phyloP scores from a whole-genome alignment of 2,113 vertebrate genomes.

The Sardina pilchardus region DNA sequence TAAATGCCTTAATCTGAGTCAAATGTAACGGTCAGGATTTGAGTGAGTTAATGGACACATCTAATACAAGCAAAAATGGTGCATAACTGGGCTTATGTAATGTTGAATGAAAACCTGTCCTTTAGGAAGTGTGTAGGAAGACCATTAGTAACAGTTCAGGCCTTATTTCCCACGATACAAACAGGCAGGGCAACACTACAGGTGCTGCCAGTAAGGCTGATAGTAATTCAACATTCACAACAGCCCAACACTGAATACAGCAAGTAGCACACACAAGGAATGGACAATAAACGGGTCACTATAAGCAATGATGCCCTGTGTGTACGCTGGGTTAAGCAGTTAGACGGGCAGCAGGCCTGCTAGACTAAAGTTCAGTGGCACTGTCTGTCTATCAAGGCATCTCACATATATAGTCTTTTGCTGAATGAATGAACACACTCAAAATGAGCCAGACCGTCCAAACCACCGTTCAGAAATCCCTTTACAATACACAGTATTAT shows the following conservation, averaged over 20 bases:
- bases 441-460: not conserved
- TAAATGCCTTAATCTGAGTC: not conserved
- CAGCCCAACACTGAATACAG: not conserved
- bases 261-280: not conserved
- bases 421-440: not conserved
- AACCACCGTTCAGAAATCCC: not conserved
- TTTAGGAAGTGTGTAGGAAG: not conserved
- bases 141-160: not conserved
- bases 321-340: not conserved
- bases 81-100: not conserved
- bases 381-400: not conserved
- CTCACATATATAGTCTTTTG: not conserved
- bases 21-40: not conserved
- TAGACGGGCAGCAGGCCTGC: not conserved
- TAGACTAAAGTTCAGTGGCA: not conserved
- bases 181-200: not conserved
- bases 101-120: not conserved
- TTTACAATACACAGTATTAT: conserved; percentile 1
- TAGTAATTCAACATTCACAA: not conserved
- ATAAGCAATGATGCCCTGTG: not conserved
- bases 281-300: not conserved
- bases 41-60: not conserved
- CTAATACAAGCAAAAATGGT: too few relatives aligned
- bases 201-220: not conserved
- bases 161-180: not conserved